Evolutionary conservation across 35 echinoderm and acorn worm genomes (phyloP).

Genomic region (Ptychodera flava): DNA sequence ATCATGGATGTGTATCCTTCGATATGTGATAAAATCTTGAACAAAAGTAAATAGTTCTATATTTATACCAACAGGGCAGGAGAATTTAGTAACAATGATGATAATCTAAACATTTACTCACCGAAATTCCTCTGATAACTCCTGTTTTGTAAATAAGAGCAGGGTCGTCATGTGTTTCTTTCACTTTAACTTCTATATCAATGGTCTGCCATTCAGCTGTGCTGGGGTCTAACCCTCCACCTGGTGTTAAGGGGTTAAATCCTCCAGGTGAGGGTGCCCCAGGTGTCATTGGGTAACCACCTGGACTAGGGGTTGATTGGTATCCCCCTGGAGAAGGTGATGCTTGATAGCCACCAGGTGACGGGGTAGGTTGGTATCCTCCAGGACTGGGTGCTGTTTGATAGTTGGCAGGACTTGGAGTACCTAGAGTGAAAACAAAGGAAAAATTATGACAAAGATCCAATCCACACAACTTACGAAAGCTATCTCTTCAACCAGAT

Average conservation of each 20-base stretch:
- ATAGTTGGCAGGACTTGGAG: constrained; percentile 80
- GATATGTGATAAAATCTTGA: no score
- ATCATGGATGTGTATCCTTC: no score
- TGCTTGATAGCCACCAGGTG: constrained; percentile 55
- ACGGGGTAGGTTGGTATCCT: constrained; percentile 66
- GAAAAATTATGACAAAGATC: no score
- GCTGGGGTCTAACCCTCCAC: constrained; percentile 48
- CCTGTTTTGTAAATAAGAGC: constrained; percentile 71
- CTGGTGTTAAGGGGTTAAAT: constrained; percentile 89
- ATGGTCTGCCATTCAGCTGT: constrained; percentile 75
- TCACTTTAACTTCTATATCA: constrained; percentile 80
- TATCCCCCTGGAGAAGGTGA: constrained; percentile 51
- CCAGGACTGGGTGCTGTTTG: constrained; percentile 87
- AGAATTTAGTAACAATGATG: no score
- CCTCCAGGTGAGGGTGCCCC: constrained; percentile 78
- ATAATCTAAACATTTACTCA: no score
- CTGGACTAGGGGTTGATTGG: constrained; percentile 78
- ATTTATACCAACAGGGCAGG: no score
- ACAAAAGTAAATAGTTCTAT: no score
- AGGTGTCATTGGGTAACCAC: constrained; percentile 73
- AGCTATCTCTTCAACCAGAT: no score
- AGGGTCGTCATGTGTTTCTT: constrained; percentile 73
- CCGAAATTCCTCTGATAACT: constrained; percentile 72
- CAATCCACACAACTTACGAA: no score
- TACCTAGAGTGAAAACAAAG: constrained; percentile 32